Evolutionary conservation across 2,113 vertebrate genomes (phyloP).

Genomic region (Daubentonia madagascariensis): DNA sequence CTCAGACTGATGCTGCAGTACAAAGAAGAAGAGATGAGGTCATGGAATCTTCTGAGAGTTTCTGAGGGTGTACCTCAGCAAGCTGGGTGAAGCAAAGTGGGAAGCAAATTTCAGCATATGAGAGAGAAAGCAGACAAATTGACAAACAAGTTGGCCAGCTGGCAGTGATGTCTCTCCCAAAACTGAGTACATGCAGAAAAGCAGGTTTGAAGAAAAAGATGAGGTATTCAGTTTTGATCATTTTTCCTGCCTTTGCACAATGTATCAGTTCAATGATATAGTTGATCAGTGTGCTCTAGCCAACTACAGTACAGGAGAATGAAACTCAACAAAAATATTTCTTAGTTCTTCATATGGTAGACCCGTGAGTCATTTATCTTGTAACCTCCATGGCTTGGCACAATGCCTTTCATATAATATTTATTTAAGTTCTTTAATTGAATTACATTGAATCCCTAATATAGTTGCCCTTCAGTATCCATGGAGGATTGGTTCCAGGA

Average conservation of each 20-base stretch:
- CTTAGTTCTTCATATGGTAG: neutral
- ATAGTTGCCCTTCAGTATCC: neutral
- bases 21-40: neutral
- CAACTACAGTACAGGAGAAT: neutral
- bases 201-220: neutral
- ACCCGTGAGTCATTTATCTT: neutral
- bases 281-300: neutral
- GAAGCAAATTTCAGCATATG: neutral
- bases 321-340: neutral
- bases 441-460: neutral
- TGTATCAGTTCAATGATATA: neutral
- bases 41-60: neutral
- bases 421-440: slow-evolving; percentile 16
- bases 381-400: neutral
- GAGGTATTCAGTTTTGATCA: neutral
- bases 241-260: neutral
- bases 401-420: neutral
- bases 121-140: slow-evolving; percentile 4
- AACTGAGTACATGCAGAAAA: neutral
- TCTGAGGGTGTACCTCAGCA: neutral
- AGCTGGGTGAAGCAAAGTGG: neutral
- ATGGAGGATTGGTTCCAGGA: neutral
- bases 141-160: neutral
- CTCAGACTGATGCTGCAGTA: neutral
- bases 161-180: neutral